Evolutionary conservation across 1,140 invertebrate genomes (phyloP), one percentile per base, ranked within the genome.

Genomic region (Drosophila triauraria): DNA sequence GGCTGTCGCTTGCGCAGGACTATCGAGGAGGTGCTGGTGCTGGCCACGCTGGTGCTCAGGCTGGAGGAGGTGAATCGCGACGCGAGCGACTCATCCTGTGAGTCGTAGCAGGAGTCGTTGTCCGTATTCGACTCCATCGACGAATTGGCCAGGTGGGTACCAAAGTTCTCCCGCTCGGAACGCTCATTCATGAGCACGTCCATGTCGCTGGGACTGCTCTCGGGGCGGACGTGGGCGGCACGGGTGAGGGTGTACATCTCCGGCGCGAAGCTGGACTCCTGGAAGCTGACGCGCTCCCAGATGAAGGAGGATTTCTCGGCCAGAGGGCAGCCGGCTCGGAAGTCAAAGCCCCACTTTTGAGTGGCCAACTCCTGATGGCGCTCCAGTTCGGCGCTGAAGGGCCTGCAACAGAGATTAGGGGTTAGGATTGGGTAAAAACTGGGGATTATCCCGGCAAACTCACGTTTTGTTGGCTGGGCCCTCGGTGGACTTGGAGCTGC

Each of bases 331-430:
- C 91, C 92, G 50, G 67, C 72, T 17, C 86, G 86, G 56, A 93
- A 93, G 74, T 93, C 92, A 50, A 93, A 93, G 43, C 92, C 92
- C 92, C 92, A 93, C 56, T 92, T 92, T 48, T 91, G 80, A 17
- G 74, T 77, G 27, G 92, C 91, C 38, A 58, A 23, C 13, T 93
- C 86, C 59, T 93, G 92, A 30, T 88, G 76, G 48, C 79, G 81
- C 30, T 93, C 92, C 27, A 93, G 46, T 54, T 93, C 92, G 20
- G 85, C 77, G 30, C 59, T 85, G 17, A 90, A 91, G 38, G 78
- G 54, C 44, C 77, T 91, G 38, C n/a, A 71, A 59, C 15, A 12
- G 15, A 17, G 2, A 44, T 35, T n/a, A n/a, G 4, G 20, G 38
- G 30, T 20, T 44, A 15, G 25, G 9, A 13, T 15, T 32, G 23